Conservation (phyloP, 2,797 vertebrate species). For the Setipinna tenuifilis region DNA sequence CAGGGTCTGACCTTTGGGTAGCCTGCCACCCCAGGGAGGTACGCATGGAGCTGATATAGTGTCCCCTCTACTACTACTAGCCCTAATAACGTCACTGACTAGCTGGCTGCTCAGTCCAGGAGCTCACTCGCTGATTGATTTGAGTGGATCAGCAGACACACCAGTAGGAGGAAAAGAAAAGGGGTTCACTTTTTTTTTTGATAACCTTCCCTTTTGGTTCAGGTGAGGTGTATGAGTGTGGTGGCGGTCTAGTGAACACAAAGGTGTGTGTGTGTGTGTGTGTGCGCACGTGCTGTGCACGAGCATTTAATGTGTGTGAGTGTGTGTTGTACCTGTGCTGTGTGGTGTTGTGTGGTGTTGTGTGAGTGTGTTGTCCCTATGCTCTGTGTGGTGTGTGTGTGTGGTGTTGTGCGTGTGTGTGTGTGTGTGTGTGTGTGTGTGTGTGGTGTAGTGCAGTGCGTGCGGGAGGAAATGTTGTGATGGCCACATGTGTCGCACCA, state of each 20-base stretch:
- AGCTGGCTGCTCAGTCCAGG: background rate
- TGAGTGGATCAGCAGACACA: background rate
- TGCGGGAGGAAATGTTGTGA: background rate
- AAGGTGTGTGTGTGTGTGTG: background rate
- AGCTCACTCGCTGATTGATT: slow-evolving; percentile 5
- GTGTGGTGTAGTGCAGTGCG: too few species aligned
- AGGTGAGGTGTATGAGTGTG: slow-evolving; percentile 39
- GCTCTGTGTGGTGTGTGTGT: background rate
- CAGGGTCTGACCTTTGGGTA: slow-evolving; percentile 34
- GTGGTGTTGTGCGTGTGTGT: too few species aligned
- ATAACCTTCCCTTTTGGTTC: slow-evolving; percentile 35
- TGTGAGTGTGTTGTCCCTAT: too few species aligned
- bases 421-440: too few species aligned
- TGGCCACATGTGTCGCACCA: background rate
- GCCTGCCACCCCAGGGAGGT: slow-evolving; percentile 4
- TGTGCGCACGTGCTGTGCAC: background rate
- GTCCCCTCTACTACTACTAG: slow-evolving; percentile 23
- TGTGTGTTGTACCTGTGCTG: background rate
- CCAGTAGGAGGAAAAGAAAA: background rate
- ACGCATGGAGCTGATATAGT: slow-evolving; percentile 38
- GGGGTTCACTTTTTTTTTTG: background rate
- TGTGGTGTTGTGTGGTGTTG: slow-evolving; percentile 4
- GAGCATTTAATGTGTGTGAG: slow-evolving; percentile 27
- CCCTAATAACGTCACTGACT: slow-evolving; percentile 20
- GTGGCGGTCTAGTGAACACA: too few species aligned